Conservation (phyloP, 2,888 invertebrate genomes). For the Anticlea derivata region DNA sequence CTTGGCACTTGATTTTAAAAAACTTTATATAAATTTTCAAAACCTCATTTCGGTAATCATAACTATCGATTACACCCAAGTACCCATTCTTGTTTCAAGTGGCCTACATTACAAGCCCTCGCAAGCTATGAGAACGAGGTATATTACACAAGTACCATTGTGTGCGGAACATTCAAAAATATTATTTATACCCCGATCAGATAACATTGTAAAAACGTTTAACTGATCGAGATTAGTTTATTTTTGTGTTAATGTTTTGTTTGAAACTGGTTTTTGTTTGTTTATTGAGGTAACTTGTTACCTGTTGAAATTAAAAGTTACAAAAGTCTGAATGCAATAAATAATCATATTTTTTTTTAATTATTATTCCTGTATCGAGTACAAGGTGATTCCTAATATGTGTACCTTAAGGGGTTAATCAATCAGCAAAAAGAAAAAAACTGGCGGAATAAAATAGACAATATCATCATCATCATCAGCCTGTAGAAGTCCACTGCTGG, state of each 20-base stretch:
- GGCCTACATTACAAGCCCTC: conserved; percentile 40
- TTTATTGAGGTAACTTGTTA: conserved; percentile 7
- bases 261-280: conserved; percentile 25
- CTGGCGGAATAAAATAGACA: too few relatives aligned
- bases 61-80: conserved; percentile 69
- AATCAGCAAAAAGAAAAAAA: too few relatives aligned
- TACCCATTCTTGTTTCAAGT: conserved; percentile 48
- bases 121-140: conserved; percentile 28
- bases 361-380: too few relatives aligned
- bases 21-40: conserved; percentile 17
- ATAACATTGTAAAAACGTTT: conserved; percentile 27
- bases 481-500: too few relatives aligned
- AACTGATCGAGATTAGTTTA: conserved; percentile 20
- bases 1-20: conserved; percentile 17
- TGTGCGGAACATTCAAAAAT: conserved; percentile 18
- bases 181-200: conserved; percentile 14
- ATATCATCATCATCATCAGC: too few relatives aligned
- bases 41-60: conserved; percentile 34
- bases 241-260: conserved; percentile 17
- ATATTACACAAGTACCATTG: conserved; percentile 23
- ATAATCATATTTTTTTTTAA: too few relatives aligned
- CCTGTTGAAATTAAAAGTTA: conserved; percentile 6
- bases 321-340: not conserved
- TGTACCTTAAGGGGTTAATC: too few relatives aligned
- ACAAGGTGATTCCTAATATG: too few relatives aligned